phyloP scores from a whole-genome alignment of 30 jellyfish, hydroid and myxozoan species.

The Turritopsis rubra region DNA sequence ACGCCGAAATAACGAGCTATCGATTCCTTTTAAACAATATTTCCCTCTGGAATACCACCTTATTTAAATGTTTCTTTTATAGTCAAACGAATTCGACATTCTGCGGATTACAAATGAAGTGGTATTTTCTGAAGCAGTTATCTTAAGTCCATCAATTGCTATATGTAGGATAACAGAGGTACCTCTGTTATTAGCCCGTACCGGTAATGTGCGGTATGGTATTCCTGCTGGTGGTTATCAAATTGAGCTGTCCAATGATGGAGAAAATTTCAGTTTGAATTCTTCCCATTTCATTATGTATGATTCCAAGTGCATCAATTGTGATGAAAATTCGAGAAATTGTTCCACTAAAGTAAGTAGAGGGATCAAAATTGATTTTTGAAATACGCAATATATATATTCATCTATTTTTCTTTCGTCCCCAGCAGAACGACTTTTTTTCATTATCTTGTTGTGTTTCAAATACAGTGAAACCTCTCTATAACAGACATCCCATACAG shows the following conservation, averaged over 20 bases:
- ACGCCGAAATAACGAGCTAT: too few relatives aligned
- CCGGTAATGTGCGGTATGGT: slow-evolving; percentile 19
- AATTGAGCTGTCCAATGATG: slow-evolving; percentile 51
- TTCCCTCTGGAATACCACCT: background rate
- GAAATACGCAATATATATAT: too few relatives aligned
- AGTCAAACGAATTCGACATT: background rate
- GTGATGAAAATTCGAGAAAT: slow-evolving; percentile 25
- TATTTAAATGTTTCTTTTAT: background rate
- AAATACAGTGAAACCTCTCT: too few relatives aligned
- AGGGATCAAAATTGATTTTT: too few relatives aligned
- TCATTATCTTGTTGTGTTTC: background rate
- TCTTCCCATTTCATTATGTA: slow-evolving; percentile 28
- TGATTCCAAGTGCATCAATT: slow-evolving; percentile 61
- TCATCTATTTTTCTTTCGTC: background rate
- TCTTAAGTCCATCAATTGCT: slow-evolving; percentile 43
- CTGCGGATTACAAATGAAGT: background rate
- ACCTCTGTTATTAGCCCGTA: slow-evolving; percentile 28
- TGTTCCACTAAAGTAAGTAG: slow-evolving; percentile 47
- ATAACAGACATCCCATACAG: too few relatives aligned
- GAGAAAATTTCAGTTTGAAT: slow-evolving; percentile 30
- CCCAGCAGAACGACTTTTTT: too few relatives aligned
- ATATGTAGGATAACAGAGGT: slow-evolving; percentile 39
- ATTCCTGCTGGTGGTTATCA: slow-evolving; percentile 50
- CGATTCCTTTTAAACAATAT: background rate
- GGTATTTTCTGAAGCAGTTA: background rate